Percentiles rank a stretch among this genome's conserved stretches.
These are phyloP conservation scores for Luperina testacea DNA, from an alignment of 2,888 invertebrate species.

Conservation along the genomic window DNA sequence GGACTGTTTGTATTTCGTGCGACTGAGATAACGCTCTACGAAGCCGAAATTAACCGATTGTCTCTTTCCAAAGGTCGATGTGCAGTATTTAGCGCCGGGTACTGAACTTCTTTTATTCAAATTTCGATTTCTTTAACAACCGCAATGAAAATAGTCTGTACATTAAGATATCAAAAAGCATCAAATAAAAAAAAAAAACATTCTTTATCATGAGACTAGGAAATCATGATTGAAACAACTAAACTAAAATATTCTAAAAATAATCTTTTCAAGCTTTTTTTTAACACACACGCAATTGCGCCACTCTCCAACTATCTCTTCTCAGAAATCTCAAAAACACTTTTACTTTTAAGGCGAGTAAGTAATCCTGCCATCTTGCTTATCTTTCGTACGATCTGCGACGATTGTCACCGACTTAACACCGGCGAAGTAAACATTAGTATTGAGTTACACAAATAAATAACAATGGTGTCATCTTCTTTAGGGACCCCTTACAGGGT, in stretches of 20 bases:
- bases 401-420: conserved; percentile 54
- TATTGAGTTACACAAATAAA: conserved; percentile 47
- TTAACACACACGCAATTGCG: conserved; percentile 10
- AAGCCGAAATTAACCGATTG: no score
- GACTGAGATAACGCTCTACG: no score
- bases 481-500: background rate
- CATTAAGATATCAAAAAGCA: background rate
- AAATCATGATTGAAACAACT: background rate
- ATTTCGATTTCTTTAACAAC: no score
- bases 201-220: background rate
- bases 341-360: conserved; percentile 44
- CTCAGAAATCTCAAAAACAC: conserved; percentile 51
- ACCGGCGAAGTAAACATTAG: conserved; percentile 52
- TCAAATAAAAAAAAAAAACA: background rate
- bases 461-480: conserved; percentile 27
- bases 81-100: no score
- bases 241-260: background rate
- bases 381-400: conserved; percentile 46
- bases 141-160: no score
- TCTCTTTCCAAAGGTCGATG: no score
- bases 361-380: conserved; percentile 10
- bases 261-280: background rate
- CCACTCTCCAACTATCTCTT: conserved; percentile 18
- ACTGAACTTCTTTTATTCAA: no score
- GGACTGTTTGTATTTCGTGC: no score